Evolutionary conservation across 2,888 invertebrate genomes (phyloP).

Genomic region (Germaria angustata): DNA sequence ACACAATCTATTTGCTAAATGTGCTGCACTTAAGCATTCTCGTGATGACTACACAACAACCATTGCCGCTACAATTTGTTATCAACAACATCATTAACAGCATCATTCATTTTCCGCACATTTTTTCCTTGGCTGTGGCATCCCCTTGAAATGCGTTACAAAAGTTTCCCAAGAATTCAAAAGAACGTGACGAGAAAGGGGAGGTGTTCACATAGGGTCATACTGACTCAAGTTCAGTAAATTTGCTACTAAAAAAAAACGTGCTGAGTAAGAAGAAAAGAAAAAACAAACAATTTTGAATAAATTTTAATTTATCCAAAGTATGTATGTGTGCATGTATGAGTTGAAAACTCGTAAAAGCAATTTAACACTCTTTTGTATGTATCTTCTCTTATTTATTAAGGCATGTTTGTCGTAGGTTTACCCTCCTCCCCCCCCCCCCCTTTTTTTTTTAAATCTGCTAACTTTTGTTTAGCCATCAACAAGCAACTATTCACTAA

Average conservation of each 20-base stretch:
- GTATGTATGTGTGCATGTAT: too few relatives aligned
- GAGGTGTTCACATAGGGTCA: not conserved
- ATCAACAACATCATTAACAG: constrained; percentile 40
- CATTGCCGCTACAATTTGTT: not conserved
- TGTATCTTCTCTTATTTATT: not conserved
- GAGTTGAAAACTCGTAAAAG: constrained; percentile 50
- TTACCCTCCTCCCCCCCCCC: too few relatives aligned
- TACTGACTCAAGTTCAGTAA: not conserved
- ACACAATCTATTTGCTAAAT: not conserved
- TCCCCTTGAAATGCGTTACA: not conserved
- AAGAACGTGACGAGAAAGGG: not conserved
- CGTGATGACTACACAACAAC: not conserved
- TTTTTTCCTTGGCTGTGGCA: not conserved
- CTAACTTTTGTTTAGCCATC: not conserved
- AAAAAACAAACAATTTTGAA: not conserved
- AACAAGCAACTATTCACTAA: not conserved
- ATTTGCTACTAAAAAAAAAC: not conserved
- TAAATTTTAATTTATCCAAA: not conserved
- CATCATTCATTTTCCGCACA: constrained; percentile 21
- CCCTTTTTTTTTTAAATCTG: not conserved
- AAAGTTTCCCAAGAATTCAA: not conserved
- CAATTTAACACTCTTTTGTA: constrained; percentile 59
- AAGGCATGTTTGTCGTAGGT: not conserved
- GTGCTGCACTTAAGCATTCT: not conserved
- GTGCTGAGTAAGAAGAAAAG: constrained; percentile 9